Percentiles rank a stretch among this genome's conserved stretches.
Conservation (phyloP, 2,113 vertebrate genomes). For the Edolisoma coerulescens region DNA sequence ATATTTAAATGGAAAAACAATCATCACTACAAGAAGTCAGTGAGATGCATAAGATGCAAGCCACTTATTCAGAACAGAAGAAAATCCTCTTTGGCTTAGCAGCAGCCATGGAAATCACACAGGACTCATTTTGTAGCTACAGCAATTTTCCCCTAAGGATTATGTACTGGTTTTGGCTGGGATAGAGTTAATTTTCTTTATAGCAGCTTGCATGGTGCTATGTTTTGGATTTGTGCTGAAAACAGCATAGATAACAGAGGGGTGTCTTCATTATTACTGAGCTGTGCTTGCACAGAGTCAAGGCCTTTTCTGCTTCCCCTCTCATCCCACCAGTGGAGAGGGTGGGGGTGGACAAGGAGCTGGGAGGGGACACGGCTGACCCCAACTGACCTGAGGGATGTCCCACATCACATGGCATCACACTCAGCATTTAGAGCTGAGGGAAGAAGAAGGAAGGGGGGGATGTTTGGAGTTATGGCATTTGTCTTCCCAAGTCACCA, state of each 20-base stretch:
- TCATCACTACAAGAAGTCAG: neutral
- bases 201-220: neutral
- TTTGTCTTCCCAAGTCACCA: neutral
- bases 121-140: neutral
- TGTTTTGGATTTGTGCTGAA: neutral
- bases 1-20: neutral
- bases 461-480: accelerated
- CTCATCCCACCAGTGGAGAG: accelerated
- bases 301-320: neutral
- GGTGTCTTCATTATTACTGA: neutral
- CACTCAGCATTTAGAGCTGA: neutral
- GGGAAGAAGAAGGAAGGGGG: neutral
- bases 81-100: neutral
- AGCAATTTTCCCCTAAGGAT: neutral
- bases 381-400: neutral
- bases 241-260: neutral
- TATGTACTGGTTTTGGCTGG: neutral
- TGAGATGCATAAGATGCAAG: neutral
- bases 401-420: accelerated
- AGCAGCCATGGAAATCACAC: neutral
- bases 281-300: neutral
- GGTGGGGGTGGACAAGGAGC: neutral
- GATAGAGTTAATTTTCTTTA: neutral
- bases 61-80: neutral
- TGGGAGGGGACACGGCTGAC: neutral